phyloP scores from a whole-genome alignment of 2,888 invertebrate genomes.

The Lithophane socia region DNA sequence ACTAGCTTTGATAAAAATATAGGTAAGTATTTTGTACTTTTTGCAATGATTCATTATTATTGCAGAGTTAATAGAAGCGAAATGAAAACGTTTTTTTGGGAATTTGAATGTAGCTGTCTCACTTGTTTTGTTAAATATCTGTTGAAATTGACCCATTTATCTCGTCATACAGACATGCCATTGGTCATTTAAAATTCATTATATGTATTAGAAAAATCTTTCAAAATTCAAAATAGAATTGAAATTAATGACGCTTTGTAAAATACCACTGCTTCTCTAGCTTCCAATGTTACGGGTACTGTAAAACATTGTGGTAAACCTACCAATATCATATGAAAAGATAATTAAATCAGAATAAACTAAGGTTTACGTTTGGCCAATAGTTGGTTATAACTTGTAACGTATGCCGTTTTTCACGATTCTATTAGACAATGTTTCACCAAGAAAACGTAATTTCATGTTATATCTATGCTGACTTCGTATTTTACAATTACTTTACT shows the following conservation, averaged over 20 bases:
- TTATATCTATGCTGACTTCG: too few relatives aligned
- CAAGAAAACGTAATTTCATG: too few relatives aligned
- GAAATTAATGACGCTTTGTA: slow-evolving; percentile 19
- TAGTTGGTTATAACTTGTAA: too few relatives aligned
- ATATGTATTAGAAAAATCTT: not conserved
- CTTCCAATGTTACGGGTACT: slow-evolving; percentile 11
- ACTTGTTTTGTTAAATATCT: not conserved
- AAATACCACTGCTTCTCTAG: slow-evolving; percentile 2
- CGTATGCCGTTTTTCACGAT: too few relatives aligned
- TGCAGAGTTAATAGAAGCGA: not conserved
- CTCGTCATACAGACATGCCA: slow-evolving; percentile 3
- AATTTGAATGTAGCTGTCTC: not conserved
- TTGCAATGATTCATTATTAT: not conserved
- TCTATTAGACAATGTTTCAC: too few relatives aligned
- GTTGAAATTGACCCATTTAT: slow-evolving; percentile 19
- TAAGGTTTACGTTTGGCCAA: not conserved
- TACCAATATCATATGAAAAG: not conserved
- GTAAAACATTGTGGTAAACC: not conserved
- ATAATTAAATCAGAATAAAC: not conserved
- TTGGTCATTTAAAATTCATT: slow-evolving; percentile 15
- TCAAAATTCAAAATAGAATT: slow-evolving; percentile 11
- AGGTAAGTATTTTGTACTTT: too few relatives aligned
- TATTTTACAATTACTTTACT: not conserved
- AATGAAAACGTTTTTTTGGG: not conserved
- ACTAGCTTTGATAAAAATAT: too few relatives aligned